These are phyloP conservation scores for Takifugu bimaculatus DNA, from an alignment of 2,113 vertebrate species.

Conservation along the genomic window DNA sequence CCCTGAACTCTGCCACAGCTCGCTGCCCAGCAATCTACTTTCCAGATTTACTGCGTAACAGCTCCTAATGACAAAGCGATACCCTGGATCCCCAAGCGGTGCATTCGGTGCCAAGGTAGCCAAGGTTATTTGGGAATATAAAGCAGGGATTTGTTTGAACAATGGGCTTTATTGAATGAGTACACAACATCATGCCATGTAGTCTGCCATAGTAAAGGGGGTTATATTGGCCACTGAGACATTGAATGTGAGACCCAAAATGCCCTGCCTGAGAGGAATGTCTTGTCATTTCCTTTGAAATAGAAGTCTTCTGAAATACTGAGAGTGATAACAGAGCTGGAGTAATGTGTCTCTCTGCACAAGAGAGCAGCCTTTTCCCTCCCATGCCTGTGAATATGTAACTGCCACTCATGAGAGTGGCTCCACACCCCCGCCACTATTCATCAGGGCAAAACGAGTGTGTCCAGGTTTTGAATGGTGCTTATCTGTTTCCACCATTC, in stretches of 20 bases:
- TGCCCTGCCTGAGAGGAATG: background rate
- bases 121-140: constrained; percentile 67
- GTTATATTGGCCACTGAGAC: constrained; percentile 10
- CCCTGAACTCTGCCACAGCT: constrained; percentile 63
- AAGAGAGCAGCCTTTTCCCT: no score
- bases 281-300: background rate
- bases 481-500: constrained; percentile 56
- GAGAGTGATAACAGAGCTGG: no score
- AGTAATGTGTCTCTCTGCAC: no score
- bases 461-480: constrained; percentile 33
- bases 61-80: constrained; percentile 65
- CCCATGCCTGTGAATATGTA: background rate
- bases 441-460: constrained; percentile 35
- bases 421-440: constrained; percentile 18
- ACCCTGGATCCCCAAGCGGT: constrained; percentile 62
- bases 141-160: constrained; percentile 58
- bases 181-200: constrained; percentile 32
- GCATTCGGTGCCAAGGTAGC: constrained; percentile 48
- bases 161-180: constrained; percentile 50
- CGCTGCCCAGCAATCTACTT: constrained; percentile 69
- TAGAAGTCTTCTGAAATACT: background rate
- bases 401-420: constrained; percentile 11
- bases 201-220: constrained; percentile 13
- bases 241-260: background rate
- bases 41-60: constrained; percentile 69